These are phyloP conservation scores for Atherix ibis DNA, from an alignment of 2,888 invertebrate genomes.

Conservation along the genomic window DNA sequence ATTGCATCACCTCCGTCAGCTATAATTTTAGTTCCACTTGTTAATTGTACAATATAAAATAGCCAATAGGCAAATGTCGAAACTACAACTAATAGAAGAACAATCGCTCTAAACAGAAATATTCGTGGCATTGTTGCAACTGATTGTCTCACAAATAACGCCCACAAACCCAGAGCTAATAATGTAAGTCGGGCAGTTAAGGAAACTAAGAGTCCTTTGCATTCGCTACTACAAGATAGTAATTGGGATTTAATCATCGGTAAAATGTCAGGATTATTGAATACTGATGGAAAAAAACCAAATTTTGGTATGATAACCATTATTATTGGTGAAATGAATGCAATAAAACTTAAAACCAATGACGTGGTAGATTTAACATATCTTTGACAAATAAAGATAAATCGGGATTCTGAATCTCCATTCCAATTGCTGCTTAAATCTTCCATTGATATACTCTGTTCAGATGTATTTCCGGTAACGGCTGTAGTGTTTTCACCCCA, in stretches of 20 bases:
- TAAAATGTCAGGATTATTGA: constrained; percentile 47
- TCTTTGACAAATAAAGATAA: constrained; percentile 60
- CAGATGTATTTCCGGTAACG: constrained; percentile 90
- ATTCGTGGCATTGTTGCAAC: constrained; percentile 82
- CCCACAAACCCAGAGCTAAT: constrained; percentile 82
- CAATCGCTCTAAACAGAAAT: constrained; percentile 76
- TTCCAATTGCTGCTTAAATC: constrained; percentile 80
- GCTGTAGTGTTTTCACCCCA: constrained; percentile 99
- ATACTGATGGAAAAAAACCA: constrained; percentile 62
- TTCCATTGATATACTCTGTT: constrained; percentile 86
- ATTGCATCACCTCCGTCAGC: constrained; percentile 64
- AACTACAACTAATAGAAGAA: constrained; percentile 75
- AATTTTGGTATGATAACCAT: constrained; percentile 92
- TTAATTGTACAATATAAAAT: constrained; percentile 87
- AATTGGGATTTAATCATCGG: constrained; percentile 52
- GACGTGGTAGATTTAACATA: constrained; percentile 72
- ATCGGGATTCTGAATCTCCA: constrained; percentile 53
- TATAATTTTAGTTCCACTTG: constrained; percentile 63
- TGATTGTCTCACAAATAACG: constrained; percentile 71
- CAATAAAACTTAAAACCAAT: constrained; percentile 59
- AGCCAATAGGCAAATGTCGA: constrained; percentile 96
- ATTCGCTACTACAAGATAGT: constrained; percentile 79
- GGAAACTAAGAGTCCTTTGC: constrained; percentile 83
- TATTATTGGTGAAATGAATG: constrained; percentile 81
- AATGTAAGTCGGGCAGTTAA: constrained; percentile 82